Percentiles rank a stretch among this genome's conserved stretches.
Evolutionary conservation across 2,888 invertebrate species (phyloP).

Genomic region (Hypena proboscidalis): DNA sequence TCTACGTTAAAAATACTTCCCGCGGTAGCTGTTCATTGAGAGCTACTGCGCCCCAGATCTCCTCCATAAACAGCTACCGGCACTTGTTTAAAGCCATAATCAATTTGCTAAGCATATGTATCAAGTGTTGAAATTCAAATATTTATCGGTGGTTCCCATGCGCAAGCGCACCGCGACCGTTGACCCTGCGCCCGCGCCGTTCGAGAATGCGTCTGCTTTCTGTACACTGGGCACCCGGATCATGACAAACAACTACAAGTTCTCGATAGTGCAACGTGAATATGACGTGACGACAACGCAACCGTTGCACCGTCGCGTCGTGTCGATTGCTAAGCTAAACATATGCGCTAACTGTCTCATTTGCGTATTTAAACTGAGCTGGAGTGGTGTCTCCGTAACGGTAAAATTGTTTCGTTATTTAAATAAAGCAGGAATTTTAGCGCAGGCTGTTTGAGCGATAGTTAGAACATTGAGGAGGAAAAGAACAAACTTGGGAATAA

Average conservation of each 20-base stretch:
- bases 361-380: constrained; percentile 19
- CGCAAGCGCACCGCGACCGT: constrained; percentile 76
- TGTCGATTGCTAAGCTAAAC: constrained; percentile 12
- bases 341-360: constrained; percentile 15
- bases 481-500: too few relatives aligned
- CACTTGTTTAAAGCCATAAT: constrained; percentile 65
- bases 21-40: constrained; percentile 6
- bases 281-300: constrained; percentile 30
- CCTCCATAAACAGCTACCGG: constrained; percentile 59
- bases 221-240: constrained; percentile 59
- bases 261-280: constrained; percentile 42
- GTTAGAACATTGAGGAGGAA: too few relatives aligned
- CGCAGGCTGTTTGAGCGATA: not conserved
- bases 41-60: constrained; percentile 51
- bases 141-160: constrained; percentile 82
- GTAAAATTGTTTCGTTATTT: not conserved
- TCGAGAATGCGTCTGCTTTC: constrained; percentile 68
- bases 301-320: not conserved
- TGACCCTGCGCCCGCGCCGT: constrained; percentile 73
- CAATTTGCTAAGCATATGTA: constrained; percentile 83
- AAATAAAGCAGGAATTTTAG: not conserved
- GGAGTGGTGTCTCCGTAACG: constrained; percentile 3
- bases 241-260: constrained; percentile 59
- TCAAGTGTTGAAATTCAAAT: constrained; percentile 84
- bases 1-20: constrained; percentile 5